Evolutionary conservation across 2,888 invertebrate genomes (phyloP), one percentile per base, ranked within the genome.

Genomic region (Acrobasis suavella): DNA sequence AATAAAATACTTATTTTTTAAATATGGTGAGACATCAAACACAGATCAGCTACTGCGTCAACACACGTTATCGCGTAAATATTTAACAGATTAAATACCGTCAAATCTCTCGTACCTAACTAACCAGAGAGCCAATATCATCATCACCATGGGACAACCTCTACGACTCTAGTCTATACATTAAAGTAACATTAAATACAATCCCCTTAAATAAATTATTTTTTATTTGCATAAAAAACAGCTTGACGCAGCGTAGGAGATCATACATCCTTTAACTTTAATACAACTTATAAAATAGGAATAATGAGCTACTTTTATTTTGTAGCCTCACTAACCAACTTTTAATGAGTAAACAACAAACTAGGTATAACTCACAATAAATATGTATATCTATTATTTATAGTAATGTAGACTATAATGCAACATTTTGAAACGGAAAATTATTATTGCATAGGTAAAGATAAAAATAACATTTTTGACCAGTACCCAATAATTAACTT

Each of bases 171-270:
- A 12, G 22, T 22, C 22, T 22, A 22, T 22, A 22, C 22, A 22
- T 3, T n/a, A n/a, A n/a, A n/a, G n/a, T 46, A 46, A 46, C 12
- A 14, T 46, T 6, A 14, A 46, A 46, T 46, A 46, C 14, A 46
- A 3, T 6, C 7, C 14, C 14, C 12, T 46, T 58, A 60, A 58
- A 64, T 61, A 51, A 61, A 50, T 58, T 64, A 61, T 58, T 58
- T 64, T 64, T 51, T 60, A 61, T 61, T 61, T 50, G 64, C 64
- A 61, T 61, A 64, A 50, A 56, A 64, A 61, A 64, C 52, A 64
- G 64, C 64, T 58, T 58, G 56, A 15, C 37, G n/a, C n/a, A 46
- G 46, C 46, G n/a, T 46, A 14, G 46, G 7, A 46, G 46, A 46
- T 46, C 1, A 46, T 12, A n/a, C 46, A 46, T 46, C 14, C 46